Conservation (phyloP, 1,140 invertebrate species). For the Platorchestia sp. region DNA sequence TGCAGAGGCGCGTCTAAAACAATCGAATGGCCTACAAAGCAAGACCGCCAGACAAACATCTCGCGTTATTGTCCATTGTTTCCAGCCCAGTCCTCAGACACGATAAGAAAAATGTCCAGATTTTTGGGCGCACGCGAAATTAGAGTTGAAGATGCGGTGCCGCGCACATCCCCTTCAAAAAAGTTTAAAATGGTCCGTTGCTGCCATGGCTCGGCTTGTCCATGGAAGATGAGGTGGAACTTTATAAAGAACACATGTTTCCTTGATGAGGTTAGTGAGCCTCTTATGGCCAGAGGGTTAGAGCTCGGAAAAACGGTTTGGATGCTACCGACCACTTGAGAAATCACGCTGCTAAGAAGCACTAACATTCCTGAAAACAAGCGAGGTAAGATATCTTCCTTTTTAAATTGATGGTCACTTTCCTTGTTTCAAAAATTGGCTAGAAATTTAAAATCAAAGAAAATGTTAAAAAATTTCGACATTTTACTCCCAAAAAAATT, state of each 20-base stretch:
- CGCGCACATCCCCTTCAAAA: neutral
- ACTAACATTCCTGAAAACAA: no score
- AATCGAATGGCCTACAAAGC: slow-evolving; percentile 42
- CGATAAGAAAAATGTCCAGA: neutral
- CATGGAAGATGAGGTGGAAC: neutral
- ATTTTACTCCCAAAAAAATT: no score
- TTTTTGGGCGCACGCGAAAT: neutral
- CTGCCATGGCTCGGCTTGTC: neutral
- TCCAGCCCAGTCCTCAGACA: neutral
- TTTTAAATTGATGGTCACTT: no score
- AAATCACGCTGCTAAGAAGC: neutral
- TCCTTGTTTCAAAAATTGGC: no score
- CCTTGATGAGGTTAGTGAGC: neutral
- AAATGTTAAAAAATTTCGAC: no score
- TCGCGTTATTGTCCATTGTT: slow-evolving; percentile 47
- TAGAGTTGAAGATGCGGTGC: slow-evolving; percentile 15
- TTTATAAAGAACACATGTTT: neutral
- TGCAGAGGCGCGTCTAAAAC: slow-evolving; percentile 1
- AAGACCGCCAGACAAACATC: slow-evolving; percentile 40
- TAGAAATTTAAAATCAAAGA: no score
- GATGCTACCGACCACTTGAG: neutral
- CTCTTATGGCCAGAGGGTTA: neutral
- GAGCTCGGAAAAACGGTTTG: neutral
- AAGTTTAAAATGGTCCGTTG: neutral
- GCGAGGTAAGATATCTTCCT: no score